These are phyloP conservation scores for Mirounga angustirostris DNA, from an alignment of 2,113 vertebrate species.

Conservation along the genomic window DNA sequence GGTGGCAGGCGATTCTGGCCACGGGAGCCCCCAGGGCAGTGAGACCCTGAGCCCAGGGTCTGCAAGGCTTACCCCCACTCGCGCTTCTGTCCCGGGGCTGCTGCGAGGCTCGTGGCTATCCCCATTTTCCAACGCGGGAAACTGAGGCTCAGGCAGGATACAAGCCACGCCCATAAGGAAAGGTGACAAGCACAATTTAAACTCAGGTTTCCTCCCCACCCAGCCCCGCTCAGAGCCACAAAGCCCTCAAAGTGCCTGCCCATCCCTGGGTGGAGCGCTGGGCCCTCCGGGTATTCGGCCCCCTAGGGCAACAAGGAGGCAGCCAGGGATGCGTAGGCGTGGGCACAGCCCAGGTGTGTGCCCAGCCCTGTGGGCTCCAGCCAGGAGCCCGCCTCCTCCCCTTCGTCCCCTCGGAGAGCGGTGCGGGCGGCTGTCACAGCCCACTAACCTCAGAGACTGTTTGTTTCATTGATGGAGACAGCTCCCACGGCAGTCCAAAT, in stretches of 20 bases:
- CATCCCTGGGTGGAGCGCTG: not conserved
- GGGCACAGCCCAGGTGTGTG: not conserved
- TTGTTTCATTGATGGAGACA: constrained; percentile 82
- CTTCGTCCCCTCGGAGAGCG: constrained; percentile 64
- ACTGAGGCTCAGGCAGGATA: not conserved
- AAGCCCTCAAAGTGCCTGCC: not conserved
- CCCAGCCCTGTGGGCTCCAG: not conserved
- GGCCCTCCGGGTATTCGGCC: fast-evolving
- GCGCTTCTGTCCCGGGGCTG: not conserved
- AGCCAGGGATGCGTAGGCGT: fast-evolving
- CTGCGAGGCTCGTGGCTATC: not conserved
- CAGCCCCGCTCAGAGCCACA: not conserved
- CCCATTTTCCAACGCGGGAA: not conserved
- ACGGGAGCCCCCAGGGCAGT: no score
- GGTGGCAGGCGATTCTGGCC: not conserved
- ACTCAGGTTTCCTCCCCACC: not conserved
- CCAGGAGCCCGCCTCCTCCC: not conserved
- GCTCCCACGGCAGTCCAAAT: constrained; percentile 80
- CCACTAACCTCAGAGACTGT: constrained; percentile 72
- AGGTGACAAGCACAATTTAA: not conserved
- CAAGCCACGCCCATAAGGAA: not conserved
- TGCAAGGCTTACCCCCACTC: fast-evolving
- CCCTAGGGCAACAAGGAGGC: not conserved
- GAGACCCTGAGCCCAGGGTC: not conserved
- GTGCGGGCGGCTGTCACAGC: constrained; percentile 78